Conservation (phyloP, 2,888 invertebrate genomes). For the Scrobipalpa costella region DNA sequence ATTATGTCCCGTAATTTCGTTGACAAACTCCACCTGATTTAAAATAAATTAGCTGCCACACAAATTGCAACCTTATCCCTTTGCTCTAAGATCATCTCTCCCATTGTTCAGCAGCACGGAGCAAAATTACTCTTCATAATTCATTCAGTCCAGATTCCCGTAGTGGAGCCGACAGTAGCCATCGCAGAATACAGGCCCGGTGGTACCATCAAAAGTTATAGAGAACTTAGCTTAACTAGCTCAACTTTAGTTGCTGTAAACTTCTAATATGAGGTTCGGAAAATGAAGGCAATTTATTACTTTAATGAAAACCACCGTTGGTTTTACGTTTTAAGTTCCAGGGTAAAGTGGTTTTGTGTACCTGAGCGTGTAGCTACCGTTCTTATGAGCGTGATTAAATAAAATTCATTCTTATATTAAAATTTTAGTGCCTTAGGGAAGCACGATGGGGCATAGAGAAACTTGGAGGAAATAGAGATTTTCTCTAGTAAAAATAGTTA, state of each 20-base stretch:
- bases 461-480: not conserved
- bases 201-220: slow-evolving; percentile 6
- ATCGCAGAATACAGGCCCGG: slow-evolving; percentile 5
- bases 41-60: slow-evolving; percentile 8
- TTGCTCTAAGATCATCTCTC: not conserved
- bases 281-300: slow-evolving; percentile 14
- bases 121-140: slow-evolving; percentile 29
- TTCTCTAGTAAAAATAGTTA: too few species aligned
- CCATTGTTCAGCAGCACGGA: slow-evolving; percentile 22
- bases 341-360: not conserved
- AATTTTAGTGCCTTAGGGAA: not conserved
- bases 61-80: slow-evolving; percentile 5
- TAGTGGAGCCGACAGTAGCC: slow-evolving; percentile 10
- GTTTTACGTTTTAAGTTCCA: slow-evolving; percentile 21
- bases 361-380: not conserved
- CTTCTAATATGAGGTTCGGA: slow-evolving; percentile 15
- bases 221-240: slow-evolving; percentile 11
- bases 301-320: slow-evolving; percentile 19
- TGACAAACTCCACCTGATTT: not conserved
- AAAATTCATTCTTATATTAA: not conserved
- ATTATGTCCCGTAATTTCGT: not conserved
- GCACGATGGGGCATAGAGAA: not conserved
- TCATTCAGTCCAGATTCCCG: slow-evolving; percentile 25
- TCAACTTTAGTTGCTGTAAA: not conserved
- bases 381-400: not conserved